phyloP scores from a whole-genome alignment of 2,797 vertebrate genomes.

The Eospalax fontanierii region DNA sequence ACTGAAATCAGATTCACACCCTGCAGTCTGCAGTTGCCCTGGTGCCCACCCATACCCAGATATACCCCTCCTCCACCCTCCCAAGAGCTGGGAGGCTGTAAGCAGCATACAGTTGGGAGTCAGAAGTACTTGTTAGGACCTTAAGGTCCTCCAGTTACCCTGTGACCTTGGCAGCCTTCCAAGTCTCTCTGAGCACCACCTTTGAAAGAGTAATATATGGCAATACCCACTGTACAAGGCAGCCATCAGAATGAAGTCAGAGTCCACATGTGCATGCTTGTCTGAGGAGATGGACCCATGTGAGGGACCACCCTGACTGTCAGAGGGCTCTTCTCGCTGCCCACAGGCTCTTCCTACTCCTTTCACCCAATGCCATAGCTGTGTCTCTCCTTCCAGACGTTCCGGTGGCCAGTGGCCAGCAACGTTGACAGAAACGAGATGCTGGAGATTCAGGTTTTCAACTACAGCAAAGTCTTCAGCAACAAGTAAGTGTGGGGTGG shows the following conservation, averaged over 20 bases:
- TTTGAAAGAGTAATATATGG: neutral
- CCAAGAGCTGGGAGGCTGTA: neutral
- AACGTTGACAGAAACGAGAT: slow-evolving; percentile 94
- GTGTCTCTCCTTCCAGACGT: slow-evolving; percentile 88
- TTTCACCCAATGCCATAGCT: neutral
- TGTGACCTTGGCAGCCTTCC: neutral
- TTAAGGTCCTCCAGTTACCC: neutral
- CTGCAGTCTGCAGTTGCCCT: neutral
- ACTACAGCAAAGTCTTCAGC: slow-evolving; percentile 98
- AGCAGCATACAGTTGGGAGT: neutral
- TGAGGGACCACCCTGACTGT: neutral
- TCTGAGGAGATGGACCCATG: neutral
- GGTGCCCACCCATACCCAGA: no score
- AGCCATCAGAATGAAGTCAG: neutral
- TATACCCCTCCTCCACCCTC: neutral
- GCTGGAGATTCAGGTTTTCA: slow-evolving; percentile 96
- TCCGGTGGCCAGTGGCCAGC: slow-evolving; percentile 96
- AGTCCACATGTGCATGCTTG: neutral
- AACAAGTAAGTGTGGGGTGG: slow-evolving; percentile 92
- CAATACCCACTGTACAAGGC: neutral
- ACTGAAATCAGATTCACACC: neutral
- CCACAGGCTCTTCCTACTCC: neutral
- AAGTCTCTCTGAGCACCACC: neutral
- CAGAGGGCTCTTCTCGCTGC: neutral
- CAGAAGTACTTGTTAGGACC: neutral